Evolutionary conservation across 1,140 invertebrate species (phyloP), one percentile per base, ranked within the genome.

Genomic region (Agrilus planipennis): DNA sequence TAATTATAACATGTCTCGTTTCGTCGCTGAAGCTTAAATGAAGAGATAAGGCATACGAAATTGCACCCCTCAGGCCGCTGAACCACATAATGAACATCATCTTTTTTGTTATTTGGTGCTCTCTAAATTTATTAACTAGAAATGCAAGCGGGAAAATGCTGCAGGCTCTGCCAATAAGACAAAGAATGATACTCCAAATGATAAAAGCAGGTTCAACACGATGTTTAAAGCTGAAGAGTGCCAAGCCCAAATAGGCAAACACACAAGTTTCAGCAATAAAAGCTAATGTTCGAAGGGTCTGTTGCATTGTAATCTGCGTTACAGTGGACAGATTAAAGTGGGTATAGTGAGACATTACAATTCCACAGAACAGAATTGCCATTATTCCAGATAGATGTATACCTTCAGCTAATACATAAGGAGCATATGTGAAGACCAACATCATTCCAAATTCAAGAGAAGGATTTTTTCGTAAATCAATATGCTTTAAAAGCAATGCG

Each of bases 41-140:
- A 21, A 99, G 73, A 7, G 91, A 94, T 0, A 99, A 67, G 3
- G 94, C 94, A 67, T 99, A 99, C 0, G 93, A 93, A 64, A 99
- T 95, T 11, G 94, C 95, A 22, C 95, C 95, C 29, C 94, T 72
- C 43, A 98, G 67, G 76, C 85, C 85, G 63, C 90, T 95, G 58
- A 98, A 98, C 93, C 93, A 98, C 93, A 97, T 98, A 31, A 99
- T 95, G 55, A 97, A 95, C 79, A 95, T 94, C 87, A 95, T 97
- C 66, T 92, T 93, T 55, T 82, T 84, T 0, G 91, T 96, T 32
- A 99, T 98, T 65, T 93, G 91, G 67, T 98, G 93, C 59, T 95
- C 89, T 19, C 93, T 76, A 64, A 97, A 99, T 61, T 84, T 84
- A 62, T 99, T 99, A 5, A 93, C 84, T 6, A 98, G 65, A 51